These are phyloP conservation scores for Papilio glaucus DNA, from an alignment of 1,140 invertebrate genomes.

Conservation along the genomic window DNA sequence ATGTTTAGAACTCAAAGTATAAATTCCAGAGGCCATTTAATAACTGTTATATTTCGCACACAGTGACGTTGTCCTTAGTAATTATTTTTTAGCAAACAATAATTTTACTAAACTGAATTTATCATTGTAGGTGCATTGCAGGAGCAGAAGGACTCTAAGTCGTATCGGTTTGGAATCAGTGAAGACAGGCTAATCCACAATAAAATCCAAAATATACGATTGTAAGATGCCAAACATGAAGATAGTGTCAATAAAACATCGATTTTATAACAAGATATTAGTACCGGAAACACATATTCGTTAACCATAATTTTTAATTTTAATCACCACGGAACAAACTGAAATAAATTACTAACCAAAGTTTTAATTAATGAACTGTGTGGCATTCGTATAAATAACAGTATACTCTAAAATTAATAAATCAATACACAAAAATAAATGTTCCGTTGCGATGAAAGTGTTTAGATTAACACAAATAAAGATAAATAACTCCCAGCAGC, in stretches of 20 bases:
- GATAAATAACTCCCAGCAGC: conserved; percentile 10
- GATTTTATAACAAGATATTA: neutral
- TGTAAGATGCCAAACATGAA: too few relatives aligned
- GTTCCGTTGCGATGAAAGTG: conserved; percentile 22
- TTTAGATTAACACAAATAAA: conserved; percentile 33
- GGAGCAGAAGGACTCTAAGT: too few relatives aligned
- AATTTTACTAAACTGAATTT: too few relatives aligned
- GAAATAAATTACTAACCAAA: neutral
- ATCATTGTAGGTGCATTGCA: too few relatives aligned
- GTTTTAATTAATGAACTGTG: conserved; percentile 10
- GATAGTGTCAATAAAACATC: too few relatives aligned
- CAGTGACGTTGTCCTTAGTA: neutral
- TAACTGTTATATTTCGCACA: neutral
- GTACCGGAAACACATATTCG: neutral
- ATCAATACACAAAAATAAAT: conserved; percentile 27
- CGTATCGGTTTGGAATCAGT: too few relatives aligned
- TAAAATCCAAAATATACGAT: too few relatives aligned
- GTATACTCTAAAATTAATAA: conserved; percentile 20
- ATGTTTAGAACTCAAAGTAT: conserved; percentile 1
- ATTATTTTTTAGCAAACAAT: too few relatives aligned
- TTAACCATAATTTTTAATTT: conserved; percentile 4
- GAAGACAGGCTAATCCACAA: too few relatives aligned
- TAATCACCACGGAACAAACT: neutral
- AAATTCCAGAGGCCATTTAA: neutral
- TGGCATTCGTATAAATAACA: conserved; percentile 14